phyloP scores from a whole-genome alignment of 2,888 invertebrate genomes.

The Prenolepis imparis region DNA sequence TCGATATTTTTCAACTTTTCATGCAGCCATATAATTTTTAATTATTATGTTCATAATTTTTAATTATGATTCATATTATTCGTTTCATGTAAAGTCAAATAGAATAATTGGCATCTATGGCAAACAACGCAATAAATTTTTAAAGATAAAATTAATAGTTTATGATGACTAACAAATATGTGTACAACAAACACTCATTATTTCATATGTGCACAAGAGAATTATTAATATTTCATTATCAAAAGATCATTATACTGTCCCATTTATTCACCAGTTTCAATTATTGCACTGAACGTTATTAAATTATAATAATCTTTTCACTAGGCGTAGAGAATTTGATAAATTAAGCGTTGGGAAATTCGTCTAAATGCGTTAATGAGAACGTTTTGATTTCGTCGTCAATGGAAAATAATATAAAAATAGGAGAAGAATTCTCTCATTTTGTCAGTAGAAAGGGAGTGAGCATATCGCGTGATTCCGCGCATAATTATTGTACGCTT shows the following conservation, averaged over 20 bases:
- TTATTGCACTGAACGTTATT: background rate
- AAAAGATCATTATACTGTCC: background rate
- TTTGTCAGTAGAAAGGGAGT: too few species aligned
- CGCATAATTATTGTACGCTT: slow-evolving; percentile 38
- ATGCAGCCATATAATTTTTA: background rate
- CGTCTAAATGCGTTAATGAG: slow-evolving; percentile 28
- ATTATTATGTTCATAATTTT: too few species aligned
- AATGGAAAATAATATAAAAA: background rate
- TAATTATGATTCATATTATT: background rate
- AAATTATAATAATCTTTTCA: background rate
- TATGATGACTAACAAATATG: background rate
- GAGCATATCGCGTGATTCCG: slow-evolving; percentile 36
- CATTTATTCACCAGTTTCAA: slow-evolving; percentile 8
- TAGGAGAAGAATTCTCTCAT: background rate
- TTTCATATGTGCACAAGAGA: background rate
- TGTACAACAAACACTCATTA: background rate
- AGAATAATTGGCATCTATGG: background rate
- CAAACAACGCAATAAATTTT: background rate
- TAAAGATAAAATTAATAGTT: background rate
- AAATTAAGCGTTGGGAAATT: slow-evolving; percentile 27
- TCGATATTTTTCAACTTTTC: background rate
- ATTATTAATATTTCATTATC: slow-evolving; percentile 2
- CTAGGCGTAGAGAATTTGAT: background rate
- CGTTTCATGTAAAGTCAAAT: background rate
- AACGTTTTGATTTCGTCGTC: slow-evolving; percentile 37